phyloP scores from a whole-genome alignment of 2,113 vertebrate species.

The Odontesthes bonariensis region DNA sequence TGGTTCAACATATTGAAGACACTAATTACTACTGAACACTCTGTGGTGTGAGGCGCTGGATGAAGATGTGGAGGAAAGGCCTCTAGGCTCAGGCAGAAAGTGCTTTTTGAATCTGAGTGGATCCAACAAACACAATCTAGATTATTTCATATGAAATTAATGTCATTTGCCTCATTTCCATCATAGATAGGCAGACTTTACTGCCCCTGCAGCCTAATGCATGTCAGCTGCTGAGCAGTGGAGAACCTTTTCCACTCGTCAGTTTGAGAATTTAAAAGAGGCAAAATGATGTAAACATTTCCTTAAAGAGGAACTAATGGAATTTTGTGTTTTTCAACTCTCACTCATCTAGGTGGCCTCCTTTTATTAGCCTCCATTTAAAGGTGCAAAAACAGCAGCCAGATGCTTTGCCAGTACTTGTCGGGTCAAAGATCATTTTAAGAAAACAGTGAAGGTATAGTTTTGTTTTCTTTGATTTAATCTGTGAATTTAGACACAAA shows the following conservation, averaged over 20 bases:
- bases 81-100: constrained; percentile 48
- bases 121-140: constrained; percentile 61
- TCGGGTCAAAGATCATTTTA: background rate
- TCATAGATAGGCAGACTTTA: constrained; percentile 14
- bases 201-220: constrained; percentile 21
- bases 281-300: constrained; percentile 7
- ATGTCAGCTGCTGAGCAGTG: constrained; percentile 5
- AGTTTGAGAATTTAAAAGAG: background rate
- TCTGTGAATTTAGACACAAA: too few species aligned
- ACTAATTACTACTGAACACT: constrained; percentile 74
- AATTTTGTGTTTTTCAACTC: constrained; percentile 12
- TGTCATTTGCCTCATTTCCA: constrained; percentile 48
- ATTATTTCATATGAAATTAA: constrained; percentile 65
- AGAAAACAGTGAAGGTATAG: background rate
- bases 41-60: constrained; percentile 66
- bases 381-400: background rate
- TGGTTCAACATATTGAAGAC: constrained; percentile 73
- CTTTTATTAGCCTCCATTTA: background rate
- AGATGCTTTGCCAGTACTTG: background rate
- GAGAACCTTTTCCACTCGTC: constrained; percentile 1
- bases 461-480: too few species aligned
- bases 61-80: constrained; percentile 66
- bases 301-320: background rate
- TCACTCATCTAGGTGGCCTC: background rate
- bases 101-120: constrained; percentile 32